Evolutionary conservation across 2,888 invertebrate species (phyloP).

Genomic region (Drosophila seclusa): DNA sequence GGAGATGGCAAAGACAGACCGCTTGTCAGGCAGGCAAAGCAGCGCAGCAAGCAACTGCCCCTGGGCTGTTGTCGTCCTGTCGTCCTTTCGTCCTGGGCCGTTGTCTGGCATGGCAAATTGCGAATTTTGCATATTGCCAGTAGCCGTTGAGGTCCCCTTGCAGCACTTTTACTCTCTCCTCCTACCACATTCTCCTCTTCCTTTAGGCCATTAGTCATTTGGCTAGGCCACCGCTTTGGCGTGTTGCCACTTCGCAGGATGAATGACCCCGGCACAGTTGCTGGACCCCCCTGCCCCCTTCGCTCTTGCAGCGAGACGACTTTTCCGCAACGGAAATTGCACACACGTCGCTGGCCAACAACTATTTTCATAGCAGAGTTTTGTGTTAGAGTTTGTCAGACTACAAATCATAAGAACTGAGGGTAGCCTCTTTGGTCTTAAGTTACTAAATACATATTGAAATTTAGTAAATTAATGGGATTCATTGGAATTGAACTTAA

Average conservation of each 20-base stretch:
- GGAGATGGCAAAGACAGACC: background rate
- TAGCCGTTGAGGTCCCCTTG: constrained; percentile 38
- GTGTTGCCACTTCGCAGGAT: constrained; percentile 79
- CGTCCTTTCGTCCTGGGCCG: constrained; percentile 8
- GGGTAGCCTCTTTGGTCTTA: background rate
- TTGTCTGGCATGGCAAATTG: constrained; percentile 75
- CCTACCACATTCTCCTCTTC: constrained; percentile 5
- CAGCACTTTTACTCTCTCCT: constrained; percentile 46
- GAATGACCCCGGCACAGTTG: constrained; percentile 72
- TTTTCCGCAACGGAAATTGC: constrained; percentile 67
- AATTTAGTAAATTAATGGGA: background rate
- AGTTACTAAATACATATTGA: background rate
- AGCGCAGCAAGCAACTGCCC: constrained; percentile 29
- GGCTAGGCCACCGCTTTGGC: constrained; percentile 66
- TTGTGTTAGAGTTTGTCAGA: constrained; percentile 16
- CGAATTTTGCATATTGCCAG: constrained; percentile 78
- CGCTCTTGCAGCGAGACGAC: constrained; percentile 9
- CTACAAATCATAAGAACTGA: constrained; percentile 30
- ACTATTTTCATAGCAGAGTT: constrained; percentile 29
- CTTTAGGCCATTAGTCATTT: constrained; percentile 71
- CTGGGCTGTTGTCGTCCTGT: constrained; percentile 35
- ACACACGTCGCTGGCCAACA: constrained; percentile 62
- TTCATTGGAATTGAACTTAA: background rate
- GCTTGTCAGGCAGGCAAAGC: constrained; percentile 2
- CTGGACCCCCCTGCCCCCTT: background rate